These are phyloP conservation scores for Carpatolechia fugitivella DNA, from an alignment of 2,888 invertebrate genomes.

Conservation along the genomic window DNA sequence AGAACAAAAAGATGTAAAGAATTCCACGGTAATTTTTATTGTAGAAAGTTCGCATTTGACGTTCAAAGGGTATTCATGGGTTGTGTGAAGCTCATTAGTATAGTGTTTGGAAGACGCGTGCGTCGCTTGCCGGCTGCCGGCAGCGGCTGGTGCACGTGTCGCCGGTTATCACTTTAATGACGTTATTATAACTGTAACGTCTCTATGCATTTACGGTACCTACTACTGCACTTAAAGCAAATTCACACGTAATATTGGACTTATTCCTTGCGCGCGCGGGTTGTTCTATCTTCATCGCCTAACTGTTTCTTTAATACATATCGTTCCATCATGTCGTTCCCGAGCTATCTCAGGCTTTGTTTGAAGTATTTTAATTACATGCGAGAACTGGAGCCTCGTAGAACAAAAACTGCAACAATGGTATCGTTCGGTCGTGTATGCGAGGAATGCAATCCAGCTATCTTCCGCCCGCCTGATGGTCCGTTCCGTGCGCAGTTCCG, in stretches of 20 bases:
- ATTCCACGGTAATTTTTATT: conserved; percentile 20
- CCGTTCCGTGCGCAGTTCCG: conserved; percentile 39
- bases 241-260: neutral
- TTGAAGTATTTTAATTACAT: neutral
- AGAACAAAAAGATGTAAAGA: conserved; percentile 20
- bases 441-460: conserved; percentile 11
- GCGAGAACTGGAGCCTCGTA: neutral
- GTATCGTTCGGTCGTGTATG: conserved; percentile 1
- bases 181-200: conserved; percentile 49
- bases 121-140: neutral
- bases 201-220: conserved; percentile 9
- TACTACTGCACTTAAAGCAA: neutral
- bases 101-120: conserved; percentile 17
- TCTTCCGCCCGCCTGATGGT: conserved; percentile 21
- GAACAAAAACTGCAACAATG: conserved; percentile 1
- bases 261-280: neutral
- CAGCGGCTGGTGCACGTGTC: too few species aligned
- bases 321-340: neutral
- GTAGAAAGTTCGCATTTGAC: conserved; percentile 37
- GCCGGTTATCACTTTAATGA: conserved; percentile 45
- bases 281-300: neutral
- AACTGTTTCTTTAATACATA: neutral
- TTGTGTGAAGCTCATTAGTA: conserved; percentile 41
- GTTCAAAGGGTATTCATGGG: conserved; percentile 30
- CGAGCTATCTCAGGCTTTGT: conserved; percentile 1